Evolutionary conservation across 2,113 vertebrate species (phyloP), one percentile per base, ranked within the genome.

Genomic region (Miniopterus natalensis): DNA sequence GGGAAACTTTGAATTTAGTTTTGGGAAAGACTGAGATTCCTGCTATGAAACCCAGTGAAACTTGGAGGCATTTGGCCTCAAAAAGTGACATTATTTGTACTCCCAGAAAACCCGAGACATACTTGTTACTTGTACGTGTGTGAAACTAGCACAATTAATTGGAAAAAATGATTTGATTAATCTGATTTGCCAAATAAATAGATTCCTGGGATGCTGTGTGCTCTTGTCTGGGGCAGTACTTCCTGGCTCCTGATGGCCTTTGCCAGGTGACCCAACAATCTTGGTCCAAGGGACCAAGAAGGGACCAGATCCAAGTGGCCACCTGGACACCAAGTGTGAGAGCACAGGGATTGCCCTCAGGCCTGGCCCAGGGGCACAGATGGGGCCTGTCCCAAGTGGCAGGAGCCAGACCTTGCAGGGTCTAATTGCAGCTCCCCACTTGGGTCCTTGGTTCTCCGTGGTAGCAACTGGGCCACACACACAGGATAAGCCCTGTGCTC

Each of bases 151-250:
- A 45, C 17, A 40, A 20, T 63, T 40, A 42, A 55, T 9, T 88
- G 53, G 75, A 61, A 91, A 88, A 71, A 31, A 53, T 8, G 6
- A 92, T 40, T 70, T 27, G 14, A 84, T 61, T 53, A 15, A 80
- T 47, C 8, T 36, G 71, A 84, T 77, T 47, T 27, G n/a, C 53
- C 68, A 80, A 90, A 88, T 97, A 94, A 96, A 92, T 18, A 80
- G 55, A 84, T 81, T 80, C 17, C 14, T 36, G 2, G 21, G 17
- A 15, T 15, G 23, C 66, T 20, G 2, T 27, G 12, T 92, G 71
- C 42, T 8, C 20, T 90, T 66, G 77, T 77, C 31, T 84, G 47
- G 8, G 57, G 29, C 3, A 36, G 21, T 2, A 5, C 5, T 68
- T 31, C 18, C 47, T 45, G 59, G 61, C 6, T 8, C 1, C 63